phyloP scores from a whole-genome alignment of 23 tunicate species.

The Trididemnum miniatum region DNA sequence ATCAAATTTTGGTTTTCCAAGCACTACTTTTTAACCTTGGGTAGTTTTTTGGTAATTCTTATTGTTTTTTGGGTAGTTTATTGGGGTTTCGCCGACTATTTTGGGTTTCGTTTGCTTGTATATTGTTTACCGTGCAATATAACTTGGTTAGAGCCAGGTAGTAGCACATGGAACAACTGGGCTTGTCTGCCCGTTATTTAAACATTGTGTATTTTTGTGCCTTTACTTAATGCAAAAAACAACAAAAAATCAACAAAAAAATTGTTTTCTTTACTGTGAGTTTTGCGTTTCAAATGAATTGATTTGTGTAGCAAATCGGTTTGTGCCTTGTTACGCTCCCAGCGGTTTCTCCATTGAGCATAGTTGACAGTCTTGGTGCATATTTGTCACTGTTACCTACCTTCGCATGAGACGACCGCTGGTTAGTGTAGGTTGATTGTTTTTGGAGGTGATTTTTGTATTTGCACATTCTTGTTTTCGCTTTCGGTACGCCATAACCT shows the following conservation, averaged over 20 bases:
- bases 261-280: neutral
- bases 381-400: no score
- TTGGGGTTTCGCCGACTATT: no score
- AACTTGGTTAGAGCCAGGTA: neutral
- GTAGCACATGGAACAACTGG: neutral
- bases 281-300: neutral
- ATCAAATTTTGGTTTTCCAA: no score
- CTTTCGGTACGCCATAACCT: conserved; percentile 16
- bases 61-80: no score
- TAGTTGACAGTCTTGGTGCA: no score
- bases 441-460: neutral
- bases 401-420: no score
- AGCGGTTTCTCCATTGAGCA: no score
- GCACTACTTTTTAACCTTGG: no score
- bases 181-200: neutral
- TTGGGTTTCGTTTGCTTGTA: no score
- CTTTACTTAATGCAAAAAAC: conserved; percentile 39
- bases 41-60: no score
- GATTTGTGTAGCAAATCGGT: conserved; percentile 21
- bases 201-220: conserved; percentile 72
- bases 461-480: conserved; percentile 7
- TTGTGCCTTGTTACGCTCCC: conserved; percentile 5
- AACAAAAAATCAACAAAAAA: conserved; percentile 14
- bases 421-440: neutral
- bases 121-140: neutral